Conservation (phyloP, 1,140 invertebrate species). For the Platyura marginata region DNA sequence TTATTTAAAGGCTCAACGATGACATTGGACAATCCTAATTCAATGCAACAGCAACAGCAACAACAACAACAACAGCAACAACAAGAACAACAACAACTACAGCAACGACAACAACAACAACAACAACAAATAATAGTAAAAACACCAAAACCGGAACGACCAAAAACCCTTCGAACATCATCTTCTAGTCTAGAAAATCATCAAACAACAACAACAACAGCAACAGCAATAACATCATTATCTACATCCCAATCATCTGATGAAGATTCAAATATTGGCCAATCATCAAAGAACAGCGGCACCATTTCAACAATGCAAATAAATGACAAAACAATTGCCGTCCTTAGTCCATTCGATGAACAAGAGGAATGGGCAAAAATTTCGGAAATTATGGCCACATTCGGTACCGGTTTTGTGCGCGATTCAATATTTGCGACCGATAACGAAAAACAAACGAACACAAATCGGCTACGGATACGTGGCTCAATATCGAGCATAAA, state of each 20-base stretch:
- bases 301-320: neutral
- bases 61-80: conserved; percentile 9
- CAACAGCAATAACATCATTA: neutral
- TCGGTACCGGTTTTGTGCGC: conserved; percentile 58
- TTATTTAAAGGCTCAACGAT: conserved; percentile 58
- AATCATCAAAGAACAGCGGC: neutral
- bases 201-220: neutral
- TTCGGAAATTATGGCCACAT: conserved; percentile 82
- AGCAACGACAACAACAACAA: neutral
- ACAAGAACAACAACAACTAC: neutral
- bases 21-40: conserved; percentile 29
- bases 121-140: neutral
- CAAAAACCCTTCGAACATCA: neutral
- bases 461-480: neutral
- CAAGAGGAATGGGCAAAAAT: conserved; percentile 91
- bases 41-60: conserved; percentile 12
- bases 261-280: neutral
- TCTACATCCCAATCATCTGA: no score
- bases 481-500: neutral
- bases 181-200: neutral
- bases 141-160: neutral
- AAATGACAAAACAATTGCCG: conserved; percentile 33
- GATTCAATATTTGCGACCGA: conserved; percentile 71
- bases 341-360: conserved; percentile 78
- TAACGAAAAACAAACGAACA: conserved; percentile 30